phyloP scores from a whole-genome alignment of 2,797 vertebrate genomes.

The Sebastiscus albofasciatus region DNA sequence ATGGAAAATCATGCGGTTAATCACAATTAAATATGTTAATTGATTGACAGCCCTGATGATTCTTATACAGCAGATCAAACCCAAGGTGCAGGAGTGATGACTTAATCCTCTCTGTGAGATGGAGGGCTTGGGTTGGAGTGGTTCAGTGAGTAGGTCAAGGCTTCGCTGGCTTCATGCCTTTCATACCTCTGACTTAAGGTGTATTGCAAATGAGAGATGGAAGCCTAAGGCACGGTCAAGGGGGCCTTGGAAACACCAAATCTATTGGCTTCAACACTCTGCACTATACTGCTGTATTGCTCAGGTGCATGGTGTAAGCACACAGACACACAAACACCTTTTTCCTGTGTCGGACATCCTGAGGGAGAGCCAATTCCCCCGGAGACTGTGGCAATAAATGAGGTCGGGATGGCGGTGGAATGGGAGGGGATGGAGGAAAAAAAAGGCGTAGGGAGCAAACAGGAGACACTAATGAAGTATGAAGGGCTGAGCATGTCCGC shows the following conservation, averaged over 20 bases:
- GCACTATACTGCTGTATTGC: not conserved
- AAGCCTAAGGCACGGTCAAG: not conserved
- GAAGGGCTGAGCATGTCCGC: constrained; percentile 73
- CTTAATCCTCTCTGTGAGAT: not conserved
- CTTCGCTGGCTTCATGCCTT: not conserved
- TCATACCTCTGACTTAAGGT: not conserved
- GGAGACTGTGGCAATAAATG: constrained; percentile 60
- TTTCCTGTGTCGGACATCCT: constrained; percentile 44
- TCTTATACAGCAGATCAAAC: not conserved
- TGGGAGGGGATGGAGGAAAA: not conserved
- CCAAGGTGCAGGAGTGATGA: not conserved
- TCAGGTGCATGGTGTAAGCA: not conserved
- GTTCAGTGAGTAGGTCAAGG: constrained; percentile 7
- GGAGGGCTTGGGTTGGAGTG: not conserved
- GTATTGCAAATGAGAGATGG: not conserved
- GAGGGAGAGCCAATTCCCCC: constrained; percentile 49
- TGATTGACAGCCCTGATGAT: not conserved
- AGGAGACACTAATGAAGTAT: constrained; percentile 78
- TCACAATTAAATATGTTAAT: too few relatives aligned
- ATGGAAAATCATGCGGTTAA: too few relatives aligned
- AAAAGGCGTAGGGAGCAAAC: constrained; percentile 48
- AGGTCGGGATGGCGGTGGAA: constrained; percentile 39
- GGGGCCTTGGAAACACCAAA: not conserved
- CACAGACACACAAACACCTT: constrained; percentile 13
- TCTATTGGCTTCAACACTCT: not conserved